Base-by-base conservation (phyloP, 37 sponge, comb jelly and placozoan genomes). In the Axinella damicornis region DNA sequence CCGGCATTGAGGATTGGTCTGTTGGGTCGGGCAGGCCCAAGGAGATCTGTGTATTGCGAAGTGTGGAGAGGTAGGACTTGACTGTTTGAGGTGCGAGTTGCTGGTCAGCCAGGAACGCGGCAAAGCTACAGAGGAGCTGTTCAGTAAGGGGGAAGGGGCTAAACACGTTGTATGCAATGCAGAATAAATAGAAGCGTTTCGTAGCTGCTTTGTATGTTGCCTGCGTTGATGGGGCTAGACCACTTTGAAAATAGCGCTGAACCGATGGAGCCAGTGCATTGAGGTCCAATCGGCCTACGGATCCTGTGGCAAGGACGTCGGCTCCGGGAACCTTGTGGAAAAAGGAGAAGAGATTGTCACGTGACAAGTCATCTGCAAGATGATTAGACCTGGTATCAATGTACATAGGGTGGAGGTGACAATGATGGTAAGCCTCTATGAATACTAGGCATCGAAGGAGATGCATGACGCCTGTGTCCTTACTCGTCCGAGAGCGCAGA, bases 371-470 rank as follows among this genome's bases (percentile, higher is more conserved):
- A 70, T 85, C 77, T 53, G 59, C 52, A 46, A 12, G 46, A 9
- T 46, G 46, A 9, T 46, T 46, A 9, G 46, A 46, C 9, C 9
- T 46, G 6, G 41, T 32, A n/a, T 37, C 19, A 38, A 78, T 59
- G 20, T 88, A 40, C 21, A 22, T 27, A 15, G 83, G 30, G 25
- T 15, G 16, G 39, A 82, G 12, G 14, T 17, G 17, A 38, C 74
- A 82, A 16, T 35, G 39, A 35, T 24, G 46, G 25, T 22, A 18
- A 27, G 81, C 81, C 24, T 80, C 77, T 5, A 87, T 17, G 41
- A 80, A 87, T n/a, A 69, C 18, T 41, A 88, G 83, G 55, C 71
- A 74, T 0, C 89, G 69, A 12, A 88, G 76, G 31, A 88, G 58
- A n/a, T 81, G 89, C 76, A 75, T 88, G 18, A 88, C n/a, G 46